phyloP scores from a whole-genome alignment of 2,797 vertebrate species.

The Botia kubotai region DNA sequence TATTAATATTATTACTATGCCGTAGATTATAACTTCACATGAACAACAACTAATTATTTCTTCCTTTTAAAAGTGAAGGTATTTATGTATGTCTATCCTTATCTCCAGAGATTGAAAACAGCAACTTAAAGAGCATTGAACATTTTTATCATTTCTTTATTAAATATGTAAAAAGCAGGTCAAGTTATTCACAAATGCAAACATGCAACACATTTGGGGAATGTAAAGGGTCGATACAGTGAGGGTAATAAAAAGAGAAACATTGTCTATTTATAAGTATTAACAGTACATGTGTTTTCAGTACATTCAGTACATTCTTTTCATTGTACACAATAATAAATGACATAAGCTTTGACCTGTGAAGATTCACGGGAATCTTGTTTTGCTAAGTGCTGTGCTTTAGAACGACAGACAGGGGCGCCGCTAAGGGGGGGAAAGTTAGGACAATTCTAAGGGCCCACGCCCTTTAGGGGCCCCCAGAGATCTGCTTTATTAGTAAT shows the following conservation, averaged over 20 bases:
- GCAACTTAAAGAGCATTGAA: conserved; percentile 84
- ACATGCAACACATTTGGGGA: conserved; percentile 96
- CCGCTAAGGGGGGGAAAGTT: no score
- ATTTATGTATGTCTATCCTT: conserved; percentile 80
- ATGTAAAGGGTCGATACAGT: conserved; percentile 87
- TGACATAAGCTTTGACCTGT: conserved; percentile 57
- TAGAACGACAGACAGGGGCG: conserved; percentile 61
- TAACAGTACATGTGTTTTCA: conserved; percentile 96
- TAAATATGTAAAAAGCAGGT: conserved; percentile 99
- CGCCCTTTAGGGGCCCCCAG: no score
- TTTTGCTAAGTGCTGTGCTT: conserved; percentile 75
- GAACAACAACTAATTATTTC: conserved; percentile 56
- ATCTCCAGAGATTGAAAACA: conserved; percentile 76
- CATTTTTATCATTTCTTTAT: conserved; percentile 82
- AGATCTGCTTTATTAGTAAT: no score
- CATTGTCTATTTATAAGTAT: conserved; percentile 94
- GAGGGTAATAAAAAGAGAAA: conserved; percentile 66
- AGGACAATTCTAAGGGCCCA: no score
- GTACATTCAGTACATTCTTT: conserved; percentile 95
- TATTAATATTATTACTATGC: no score
- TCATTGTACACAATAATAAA: conserved; percentile 92
- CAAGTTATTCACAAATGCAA: conserved; percentile 99
- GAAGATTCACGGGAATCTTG: conserved; percentile 85
- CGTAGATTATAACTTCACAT: neutral
- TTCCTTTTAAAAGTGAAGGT: conserved; percentile 69